Percentiles rank a stretch among this genome's conserved stretches.
Evolutionary conservation across 2,888 invertebrate species (phyloP).

Genomic region (Balanococcus diminutus): DNA sequence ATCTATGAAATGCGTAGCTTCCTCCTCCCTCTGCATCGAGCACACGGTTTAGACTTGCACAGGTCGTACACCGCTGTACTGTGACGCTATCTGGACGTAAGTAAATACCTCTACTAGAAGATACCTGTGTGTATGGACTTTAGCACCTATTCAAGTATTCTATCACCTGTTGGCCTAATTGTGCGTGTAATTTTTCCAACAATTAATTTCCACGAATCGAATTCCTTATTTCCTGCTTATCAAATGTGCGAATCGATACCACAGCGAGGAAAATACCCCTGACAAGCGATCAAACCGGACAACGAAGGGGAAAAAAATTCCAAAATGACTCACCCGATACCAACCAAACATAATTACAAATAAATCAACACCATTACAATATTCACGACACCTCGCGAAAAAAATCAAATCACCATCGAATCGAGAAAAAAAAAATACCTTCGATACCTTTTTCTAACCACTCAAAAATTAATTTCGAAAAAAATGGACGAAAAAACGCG

Average conservation of each 20-base stretch:
- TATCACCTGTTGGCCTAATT: conserved; percentile 28
- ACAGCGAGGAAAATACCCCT: too few species aligned
- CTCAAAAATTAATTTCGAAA: not conserved
- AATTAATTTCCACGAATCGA: too few species aligned
- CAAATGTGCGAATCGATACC: too few species aligned
- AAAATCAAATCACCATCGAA: not conserved
- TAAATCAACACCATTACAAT: not conserved
- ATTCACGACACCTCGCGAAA: not conserved
- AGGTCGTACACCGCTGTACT: not conserved
- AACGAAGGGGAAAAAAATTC: not conserved
- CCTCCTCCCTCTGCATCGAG: not conserved
- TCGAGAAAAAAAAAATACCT: not conserved
- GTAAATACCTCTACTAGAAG: not conserved
- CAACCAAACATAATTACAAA: not conserved
- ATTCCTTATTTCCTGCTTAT: too few species aligned
- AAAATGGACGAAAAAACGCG: not conserved
- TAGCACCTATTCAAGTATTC: not conserved
- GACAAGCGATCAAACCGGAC: not conserved
- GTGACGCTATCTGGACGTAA: not conserved
- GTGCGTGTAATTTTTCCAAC: conserved; percentile 25
- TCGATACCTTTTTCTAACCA: too few species aligned
- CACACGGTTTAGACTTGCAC: too few species aligned
- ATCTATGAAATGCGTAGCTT: not conserved
- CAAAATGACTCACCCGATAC: not conserved
- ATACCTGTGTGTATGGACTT: not conserved